Conservation (phyloP, 2,113 vertebrate genomes). For the Notothenia rossii region DNA sequence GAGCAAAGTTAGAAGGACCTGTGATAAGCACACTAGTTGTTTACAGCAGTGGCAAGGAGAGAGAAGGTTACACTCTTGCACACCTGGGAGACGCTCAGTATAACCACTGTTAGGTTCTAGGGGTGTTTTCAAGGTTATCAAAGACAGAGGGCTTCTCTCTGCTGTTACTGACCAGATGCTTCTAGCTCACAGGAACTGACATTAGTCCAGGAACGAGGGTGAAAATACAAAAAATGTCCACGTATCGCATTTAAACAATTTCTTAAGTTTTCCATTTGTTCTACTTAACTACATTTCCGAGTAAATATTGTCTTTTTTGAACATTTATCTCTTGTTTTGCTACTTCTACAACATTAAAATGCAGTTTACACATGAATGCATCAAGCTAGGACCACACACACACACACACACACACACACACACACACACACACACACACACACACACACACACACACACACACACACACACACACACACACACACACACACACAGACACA, state of each 20-base stretch:
- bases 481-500: too few species aligned
- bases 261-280: neutral
- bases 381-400: too few species aligned
- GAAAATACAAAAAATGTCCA: too few species aligned
- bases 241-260: too few species aligned
- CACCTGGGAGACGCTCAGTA: slow-evolving; percentile 16
- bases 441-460: too few species aligned
- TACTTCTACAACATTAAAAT: neutral
- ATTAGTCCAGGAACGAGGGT: neutral
- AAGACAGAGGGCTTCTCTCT: slow-evolving; percentile 6
- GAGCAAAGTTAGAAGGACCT: slow-evolving; percentile 26
- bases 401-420: too few species aligned
- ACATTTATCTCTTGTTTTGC: too few species aligned
- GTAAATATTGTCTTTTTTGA: too few species aligned
- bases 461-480: too few species aligned
- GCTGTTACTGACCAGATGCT: slow-evolving; percentile 16
- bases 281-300: too few species aligned
- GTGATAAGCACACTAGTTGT: slow-evolving; percentile 44
- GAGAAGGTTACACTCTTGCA: slow-evolving; percentile 39
- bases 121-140: slow-evolving; percentile 18
- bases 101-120: neutral
- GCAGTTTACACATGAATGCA: neutral
- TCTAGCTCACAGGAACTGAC: neutral
- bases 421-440: too few species aligned
- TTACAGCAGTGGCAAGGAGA: slow-evolving; percentile 11